A percentile compares a stretch with the other conserved stretches of the same genome.
These are phyloP conservation scores for Ariopsis seemanni DNA, from an alignment of 2,113 vertebrate genomes.

Conservation along the genomic window DNA sequence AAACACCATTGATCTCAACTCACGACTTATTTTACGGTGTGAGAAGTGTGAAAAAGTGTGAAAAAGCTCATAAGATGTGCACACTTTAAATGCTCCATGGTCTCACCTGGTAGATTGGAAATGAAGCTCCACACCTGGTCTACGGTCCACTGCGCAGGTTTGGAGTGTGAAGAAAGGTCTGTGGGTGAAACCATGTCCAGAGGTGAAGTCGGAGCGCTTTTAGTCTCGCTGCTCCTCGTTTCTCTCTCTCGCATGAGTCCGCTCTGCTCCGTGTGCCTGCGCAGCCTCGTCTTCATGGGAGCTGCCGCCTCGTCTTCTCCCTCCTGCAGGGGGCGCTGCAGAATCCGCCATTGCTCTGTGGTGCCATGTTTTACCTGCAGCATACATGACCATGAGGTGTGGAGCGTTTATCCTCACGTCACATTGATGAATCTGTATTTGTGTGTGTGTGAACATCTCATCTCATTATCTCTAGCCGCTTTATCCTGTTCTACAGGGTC, in stretches of 20 bases:
- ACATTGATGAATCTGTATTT: neutral
- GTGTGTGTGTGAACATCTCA: neutral
- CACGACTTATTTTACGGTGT: too few relatives aligned
- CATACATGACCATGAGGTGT: neutral
- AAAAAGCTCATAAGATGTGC: too few relatives aligned
- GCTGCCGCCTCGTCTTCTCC: constrained; percentile 77
- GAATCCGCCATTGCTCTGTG: constrained; percentile 66
- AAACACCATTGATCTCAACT: too few relatives aligned
- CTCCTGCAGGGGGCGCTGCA: constrained; percentile 44
- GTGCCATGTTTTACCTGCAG: constrained; percentile 34
- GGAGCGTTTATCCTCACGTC: neutral
- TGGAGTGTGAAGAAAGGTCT: constrained; percentile 73
- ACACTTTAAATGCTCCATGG: too few relatives aligned
- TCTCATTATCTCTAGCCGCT: too few relatives aligned
- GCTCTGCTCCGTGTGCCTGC: constrained; percentile 78
- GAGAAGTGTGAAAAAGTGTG: too few relatives aligned
- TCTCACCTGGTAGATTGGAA: constrained; percentile 85
- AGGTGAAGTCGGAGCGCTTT: constrained; percentile 76
- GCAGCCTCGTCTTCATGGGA: constrained; percentile 84
- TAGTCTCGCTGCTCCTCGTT: constrained; percentile 75
- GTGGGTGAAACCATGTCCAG: constrained; percentile 44
- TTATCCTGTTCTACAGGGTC: too few relatives aligned
- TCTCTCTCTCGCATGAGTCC: constrained; percentile 42
- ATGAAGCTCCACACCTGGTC: constrained; percentile 96
- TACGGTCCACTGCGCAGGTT: constrained; percentile 89